phyloP scores from a whole-genome alignment of 2,888 invertebrate species.

The Holacanthella duospinosa region DNA sequence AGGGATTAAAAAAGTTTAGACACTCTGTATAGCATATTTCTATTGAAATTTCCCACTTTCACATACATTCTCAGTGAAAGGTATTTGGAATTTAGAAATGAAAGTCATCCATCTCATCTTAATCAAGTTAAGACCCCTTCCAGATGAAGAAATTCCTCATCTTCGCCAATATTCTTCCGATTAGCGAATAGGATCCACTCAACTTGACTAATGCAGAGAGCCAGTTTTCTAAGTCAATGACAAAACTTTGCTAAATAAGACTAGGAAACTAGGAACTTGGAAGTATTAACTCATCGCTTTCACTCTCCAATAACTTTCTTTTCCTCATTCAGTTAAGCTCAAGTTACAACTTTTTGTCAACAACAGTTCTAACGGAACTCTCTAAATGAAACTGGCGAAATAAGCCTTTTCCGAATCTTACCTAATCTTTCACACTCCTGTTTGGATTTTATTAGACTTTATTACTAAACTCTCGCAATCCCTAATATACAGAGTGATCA shows the following conservation, averaged over 20 bases:
- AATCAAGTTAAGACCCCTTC: slow-evolving; percentile 1
- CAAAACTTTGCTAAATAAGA: neutral
- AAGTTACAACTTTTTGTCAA: neutral
- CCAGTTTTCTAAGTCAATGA: neutral
- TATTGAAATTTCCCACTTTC: no score
- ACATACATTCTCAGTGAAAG: no score
- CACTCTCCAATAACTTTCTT: neutral
- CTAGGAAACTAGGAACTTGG: neutral
- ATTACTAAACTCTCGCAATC: neutral
- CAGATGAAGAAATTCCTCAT: neutral
- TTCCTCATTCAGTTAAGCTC: neutral
- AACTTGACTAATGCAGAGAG: neutral
- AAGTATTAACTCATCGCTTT: slow-evolving; percentile 1
- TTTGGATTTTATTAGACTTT: neutral
- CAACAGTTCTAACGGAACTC: neutral
- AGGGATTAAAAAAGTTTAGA: no score
- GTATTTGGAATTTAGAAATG: neutral
- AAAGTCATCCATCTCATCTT: slow-evolving; percentile 4
- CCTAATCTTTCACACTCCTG: slow-evolving; percentile 18
- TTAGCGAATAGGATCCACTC: neutral
- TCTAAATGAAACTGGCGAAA: neutral
- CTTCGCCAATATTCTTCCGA: neutral
- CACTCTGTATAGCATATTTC: no score
- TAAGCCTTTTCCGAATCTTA: slow-evolving; percentile 1
- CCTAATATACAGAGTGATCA: no score